These are phyloP conservation scores for Saguinus midas DNA, from an alignment of 2,113 vertebrate species.

Conservation along the genomic window DNA sequence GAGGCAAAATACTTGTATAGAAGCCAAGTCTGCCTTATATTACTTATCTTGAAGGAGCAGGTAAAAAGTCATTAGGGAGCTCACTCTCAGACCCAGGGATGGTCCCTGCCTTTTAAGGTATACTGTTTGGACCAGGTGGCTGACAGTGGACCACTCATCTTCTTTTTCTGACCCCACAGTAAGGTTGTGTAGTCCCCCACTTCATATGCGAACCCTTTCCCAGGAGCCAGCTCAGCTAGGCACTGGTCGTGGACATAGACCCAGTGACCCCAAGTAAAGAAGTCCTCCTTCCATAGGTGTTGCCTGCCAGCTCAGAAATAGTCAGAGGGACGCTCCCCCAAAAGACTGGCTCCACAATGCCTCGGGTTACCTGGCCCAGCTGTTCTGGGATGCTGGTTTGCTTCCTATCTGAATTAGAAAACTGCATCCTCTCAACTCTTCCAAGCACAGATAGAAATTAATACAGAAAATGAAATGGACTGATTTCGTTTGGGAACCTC, in stretches of 20 bases:
- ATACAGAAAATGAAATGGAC: neutral
- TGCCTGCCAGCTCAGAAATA: neutral
- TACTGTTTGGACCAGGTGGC: neutral
- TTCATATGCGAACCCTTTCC: neutral
- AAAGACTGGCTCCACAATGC: neutral
- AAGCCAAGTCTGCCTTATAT: neutral
- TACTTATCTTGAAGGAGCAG: neutral
- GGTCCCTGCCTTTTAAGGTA: neutral
- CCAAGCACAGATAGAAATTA: neutral
- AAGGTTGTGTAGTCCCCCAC: neutral
- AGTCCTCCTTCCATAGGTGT: neutral
- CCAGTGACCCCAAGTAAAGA: neutral
- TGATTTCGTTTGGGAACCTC: neutral
- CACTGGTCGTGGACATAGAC: neutral
- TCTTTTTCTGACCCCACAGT: neutral
- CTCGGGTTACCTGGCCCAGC: neutral
- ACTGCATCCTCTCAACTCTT: neutral
- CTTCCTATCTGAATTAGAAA: neutral
- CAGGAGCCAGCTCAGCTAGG: neutral
- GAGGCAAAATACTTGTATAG: neutral
- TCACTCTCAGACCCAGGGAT: neutral
- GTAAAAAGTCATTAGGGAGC: neutral
- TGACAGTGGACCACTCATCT: neutral
- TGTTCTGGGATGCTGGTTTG: neutral
- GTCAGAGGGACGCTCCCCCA: neutral